Evolutionary conservation across 2,888 invertebrate species (phyloP).

Genomic region (Chloromyia formosa): DNA sequence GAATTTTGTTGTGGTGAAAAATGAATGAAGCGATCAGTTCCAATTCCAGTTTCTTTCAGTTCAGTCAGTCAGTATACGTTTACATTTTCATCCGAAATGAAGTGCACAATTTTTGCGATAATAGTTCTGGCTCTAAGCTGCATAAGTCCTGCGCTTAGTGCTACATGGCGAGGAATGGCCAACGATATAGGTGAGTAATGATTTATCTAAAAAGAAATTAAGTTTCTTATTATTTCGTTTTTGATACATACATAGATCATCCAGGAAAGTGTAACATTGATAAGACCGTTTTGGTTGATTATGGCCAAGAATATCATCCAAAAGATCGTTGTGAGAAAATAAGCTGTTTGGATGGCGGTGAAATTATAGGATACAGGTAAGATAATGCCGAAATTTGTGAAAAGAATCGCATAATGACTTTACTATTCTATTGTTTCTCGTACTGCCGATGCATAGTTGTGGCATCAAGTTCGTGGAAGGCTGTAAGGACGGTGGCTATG

Average conservation of each 20-base stretch:
- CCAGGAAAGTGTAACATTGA: constrained; percentile 22
- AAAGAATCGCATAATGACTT: background rate
- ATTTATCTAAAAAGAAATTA: background rate
- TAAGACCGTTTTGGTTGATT: background rate
- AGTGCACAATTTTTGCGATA: background rate
- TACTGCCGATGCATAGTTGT: too few relatives aligned
- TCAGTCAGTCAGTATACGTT: constrained; percentile 23
- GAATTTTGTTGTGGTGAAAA: too few relatives aligned
- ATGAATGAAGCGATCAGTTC: background rate
- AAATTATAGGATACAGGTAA: constrained; percentile 20
- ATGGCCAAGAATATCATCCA: constrained; percentile 31
- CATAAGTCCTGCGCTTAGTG: background rate
- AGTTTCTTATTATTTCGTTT: background rate
- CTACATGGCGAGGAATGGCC: constrained; percentile 20
- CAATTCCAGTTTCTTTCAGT: background rate
- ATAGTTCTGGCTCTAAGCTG: background rate
- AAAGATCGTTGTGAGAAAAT: constrained; percentile 32
- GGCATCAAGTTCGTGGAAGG: constrained; percentile 19
- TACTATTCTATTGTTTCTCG: too few relatives aligned
- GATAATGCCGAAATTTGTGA: background rate
- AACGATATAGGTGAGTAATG: constrained; percentile 13
- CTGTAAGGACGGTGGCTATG: constrained; percentile 24
- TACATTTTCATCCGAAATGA: constrained; percentile 26
- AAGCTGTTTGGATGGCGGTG: constrained; percentile 7
- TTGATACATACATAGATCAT: constrained; percentile 9